Evolutionary conservation across 2,888 invertebrate species (phyloP), one percentile per base, ranked within the genome.

Genomic region (Troides helena): DNA sequence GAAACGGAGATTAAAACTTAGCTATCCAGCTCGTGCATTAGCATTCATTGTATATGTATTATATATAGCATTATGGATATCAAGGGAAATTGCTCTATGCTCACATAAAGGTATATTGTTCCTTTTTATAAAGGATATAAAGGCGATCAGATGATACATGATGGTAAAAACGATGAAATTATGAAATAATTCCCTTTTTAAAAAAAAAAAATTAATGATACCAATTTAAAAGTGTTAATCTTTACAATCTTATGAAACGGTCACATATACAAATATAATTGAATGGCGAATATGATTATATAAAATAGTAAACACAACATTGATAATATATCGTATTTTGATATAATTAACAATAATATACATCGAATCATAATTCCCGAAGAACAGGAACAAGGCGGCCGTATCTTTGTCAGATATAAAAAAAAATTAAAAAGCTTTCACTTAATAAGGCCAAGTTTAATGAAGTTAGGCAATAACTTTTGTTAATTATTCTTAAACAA

Each of bases 121-220:
- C 36, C 56, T 67, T 61, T 53, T 67, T 56, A 61, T 67, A 53
- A 53, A 2, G 53, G 36, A 60, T 60, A 66, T 36, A 60, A 66
- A 66, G 53, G 61, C 53, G 60, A 39, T 36, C 18, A 66, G 8
- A 17, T 50, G 30, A 18, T 30, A 59, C 23, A 17, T 25, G 21
- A 21, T 21, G 21, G 21, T 21, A 17, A 18, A 17, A 50, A 50
- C 50, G 14, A 14, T 17, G 50, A 50, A 50, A 14, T 50, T 50
- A 50, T 50, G 12, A 50, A 50, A 50, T 50, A 17, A 5, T 50
- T 17, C 7, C 39, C 1, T 39, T 39, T 39, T 7, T 39, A 1
- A 5, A 39, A 10, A 10, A 39, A 39, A 39, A 39, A 39, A 7
- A 1, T 2, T 2, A 10, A 39, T 39, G 39, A 39, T 8, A 39